Percentiles rank a stretch among this genome's conserved stretches.
Evolutionary conservation across 2,888 invertebrate genomes (phyloP).

Genomic region (Phorcus lineatus): DNA sequence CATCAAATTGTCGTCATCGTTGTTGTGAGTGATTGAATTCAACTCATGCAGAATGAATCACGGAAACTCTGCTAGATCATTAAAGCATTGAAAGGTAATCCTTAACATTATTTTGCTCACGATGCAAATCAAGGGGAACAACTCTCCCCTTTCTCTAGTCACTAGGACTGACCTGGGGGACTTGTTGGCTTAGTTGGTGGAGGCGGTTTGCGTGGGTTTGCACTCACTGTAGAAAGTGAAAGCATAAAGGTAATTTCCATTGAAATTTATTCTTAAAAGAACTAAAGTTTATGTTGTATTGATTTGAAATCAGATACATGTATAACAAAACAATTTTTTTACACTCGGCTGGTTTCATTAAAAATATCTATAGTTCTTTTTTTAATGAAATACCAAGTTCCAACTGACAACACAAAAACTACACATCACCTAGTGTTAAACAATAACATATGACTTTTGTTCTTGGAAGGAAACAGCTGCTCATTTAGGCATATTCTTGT

Average conservation of each 20-base stretch:
- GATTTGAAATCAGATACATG: too few relatives aligned
- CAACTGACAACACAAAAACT: too few relatives aligned
- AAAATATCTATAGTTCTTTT: too few relatives aligned
- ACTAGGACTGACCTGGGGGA: neutral
- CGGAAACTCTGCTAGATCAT: neutral
- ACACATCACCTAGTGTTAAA: too few relatives aligned
- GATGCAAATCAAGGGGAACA: neutral
- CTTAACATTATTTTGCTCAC: neutral
- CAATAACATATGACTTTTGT: too few relatives aligned
- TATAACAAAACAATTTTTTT: too few relatives aligned
- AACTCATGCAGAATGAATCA: neutral
- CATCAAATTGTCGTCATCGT: too few relatives aligned
- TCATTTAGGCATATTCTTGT: too few relatives aligned
- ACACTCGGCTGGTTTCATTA: too few relatives aligned
- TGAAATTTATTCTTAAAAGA: neutral
- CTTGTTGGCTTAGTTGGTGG: slow-evolving; percentile 20
- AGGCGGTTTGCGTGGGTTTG: slow-evolving; percentile 11
- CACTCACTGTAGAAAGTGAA: slow-evolving; percentile 11
- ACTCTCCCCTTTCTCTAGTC: slow-evolving; percentile 8
- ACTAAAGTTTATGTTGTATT: too few relatives aligned
- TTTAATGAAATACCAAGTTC: too few relatives aligned
- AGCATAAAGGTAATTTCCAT: neutral
- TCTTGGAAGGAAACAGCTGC: too few relatives aligned
- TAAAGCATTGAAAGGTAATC: neutral
- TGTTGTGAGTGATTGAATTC: neutral